phyloP scores from a whole-genome alignment of 2,797 vertebrate species.

The Prionace glauca region DNA sequence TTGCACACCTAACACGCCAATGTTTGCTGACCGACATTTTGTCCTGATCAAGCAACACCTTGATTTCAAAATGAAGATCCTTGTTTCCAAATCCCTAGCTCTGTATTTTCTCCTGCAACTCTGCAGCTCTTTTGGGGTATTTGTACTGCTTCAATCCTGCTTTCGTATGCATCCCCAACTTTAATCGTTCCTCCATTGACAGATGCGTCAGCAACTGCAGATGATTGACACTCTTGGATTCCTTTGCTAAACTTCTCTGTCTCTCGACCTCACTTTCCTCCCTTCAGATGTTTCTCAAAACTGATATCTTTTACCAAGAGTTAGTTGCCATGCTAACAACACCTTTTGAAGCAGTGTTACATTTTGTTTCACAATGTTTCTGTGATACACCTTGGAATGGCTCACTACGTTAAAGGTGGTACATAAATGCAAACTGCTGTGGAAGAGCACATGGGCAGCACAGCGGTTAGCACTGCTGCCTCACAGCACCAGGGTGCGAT shows the following conservation, averaged over 20 bases:
- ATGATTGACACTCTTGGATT: neutral
- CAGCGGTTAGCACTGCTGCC: too few species aligned
- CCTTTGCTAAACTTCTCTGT: neutral
- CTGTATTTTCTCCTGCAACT: neutral
- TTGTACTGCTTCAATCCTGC: neutral
- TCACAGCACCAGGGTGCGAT: too few species aligned
- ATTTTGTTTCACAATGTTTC: neutral
- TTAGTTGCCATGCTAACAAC: neutral
- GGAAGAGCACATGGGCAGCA: neutral
- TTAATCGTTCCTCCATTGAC: neutral
- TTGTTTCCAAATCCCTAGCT: neutral
- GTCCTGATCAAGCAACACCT: neutral
- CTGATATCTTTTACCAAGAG: neutral
- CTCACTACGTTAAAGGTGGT: neutral
- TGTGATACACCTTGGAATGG: neutral
- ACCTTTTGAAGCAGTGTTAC: too few species aligned
- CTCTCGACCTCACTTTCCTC: neutral
- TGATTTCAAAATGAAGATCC: neutral
- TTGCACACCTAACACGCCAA: too few species aligned
- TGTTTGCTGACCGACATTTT: neutral
- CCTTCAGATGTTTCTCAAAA: neutral
- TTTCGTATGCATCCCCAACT: neutral
- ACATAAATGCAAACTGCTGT: neutral
- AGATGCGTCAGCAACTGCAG: too few species aligned
- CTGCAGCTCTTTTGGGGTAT: neutral